Percentiles rank a stretch among this genome's conserved stretches.
phyloP scores from a whole-genome alignment of 2,888 invertebrate species.

The Ischnus inquisitorius region DNA sequence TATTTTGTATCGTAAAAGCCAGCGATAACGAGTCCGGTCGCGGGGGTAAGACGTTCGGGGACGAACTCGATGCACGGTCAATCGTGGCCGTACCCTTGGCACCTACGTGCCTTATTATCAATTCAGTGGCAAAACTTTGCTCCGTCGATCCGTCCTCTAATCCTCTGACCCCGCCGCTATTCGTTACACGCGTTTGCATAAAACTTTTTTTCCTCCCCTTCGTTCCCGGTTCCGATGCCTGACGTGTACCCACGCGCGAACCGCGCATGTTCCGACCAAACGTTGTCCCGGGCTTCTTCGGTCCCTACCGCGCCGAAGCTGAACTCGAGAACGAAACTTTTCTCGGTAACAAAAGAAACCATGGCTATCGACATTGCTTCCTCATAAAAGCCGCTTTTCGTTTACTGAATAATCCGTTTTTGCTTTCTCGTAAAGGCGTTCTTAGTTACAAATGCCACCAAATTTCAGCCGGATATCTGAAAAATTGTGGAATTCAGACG shows the following conservation, averaged over 20 bases:
- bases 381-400: too few species aligned
- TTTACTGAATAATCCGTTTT: too few species aligned
- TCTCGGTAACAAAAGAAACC: not conserved
- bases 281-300: not conserved
- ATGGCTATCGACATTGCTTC: too few species aligned
- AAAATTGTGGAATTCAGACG: too few species aligned
- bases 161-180: not conserved
- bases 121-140: conserved; percentile 49
- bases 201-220: conserved; percentile 17
- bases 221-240: not conserved
- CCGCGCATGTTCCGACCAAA: conserved; percentile 15
- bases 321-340: conserved; percentile 20
- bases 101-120: conserved; percentile 59
- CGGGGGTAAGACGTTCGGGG: conserved; percentile 12
- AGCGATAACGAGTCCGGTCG: conserved; percentile 9
- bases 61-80: conserved; percentile 40
- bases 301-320: not conserved
- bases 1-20: not conserved
- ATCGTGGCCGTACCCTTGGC: conserved; percentile 64
- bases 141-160: conserved; percentile 54
- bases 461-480: too few species aligned
- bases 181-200: not conserved
- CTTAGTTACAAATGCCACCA: too few species aligned
- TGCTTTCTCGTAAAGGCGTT: too few species aligned
- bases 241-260: conserved; percentile 4